Conservation (phyloP, 2,888 invertebrate genomes). For the Ophraella communa region DNA sequence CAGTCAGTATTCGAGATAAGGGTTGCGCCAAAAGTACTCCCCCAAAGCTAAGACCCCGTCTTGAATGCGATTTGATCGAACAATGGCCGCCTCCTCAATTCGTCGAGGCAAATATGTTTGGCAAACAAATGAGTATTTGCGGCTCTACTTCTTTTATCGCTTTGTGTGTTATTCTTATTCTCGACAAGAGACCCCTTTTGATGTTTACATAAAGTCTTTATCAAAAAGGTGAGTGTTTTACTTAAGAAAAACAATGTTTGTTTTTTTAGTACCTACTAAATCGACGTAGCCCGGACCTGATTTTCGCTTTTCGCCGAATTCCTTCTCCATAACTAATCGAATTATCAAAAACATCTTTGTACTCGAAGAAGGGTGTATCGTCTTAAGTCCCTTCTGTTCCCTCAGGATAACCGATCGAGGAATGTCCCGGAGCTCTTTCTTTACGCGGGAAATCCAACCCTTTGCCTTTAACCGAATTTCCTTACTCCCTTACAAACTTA, state of each 20-base stretch:
- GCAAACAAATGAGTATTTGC: conserved; percentile 18
- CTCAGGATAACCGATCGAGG: background rate
- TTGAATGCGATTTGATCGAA: background rate
- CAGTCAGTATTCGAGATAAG: background rate
- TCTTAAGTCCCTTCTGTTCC: background rate
- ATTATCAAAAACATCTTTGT: conserved; percentile 22
- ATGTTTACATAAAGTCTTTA: conserved; percentile 12
- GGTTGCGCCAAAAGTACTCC: conserved; percentile 2
- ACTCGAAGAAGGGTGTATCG: background rate
- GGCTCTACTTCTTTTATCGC: conserved; percentile 18
- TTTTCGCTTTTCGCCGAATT: background rate
- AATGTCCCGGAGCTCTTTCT: conserved; percentile 3
- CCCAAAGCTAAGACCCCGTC: background rate
- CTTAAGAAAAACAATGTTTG: background rate
- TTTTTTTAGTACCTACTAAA: no score
- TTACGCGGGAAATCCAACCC: conserved; percentile 17
- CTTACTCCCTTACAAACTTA: background rate
- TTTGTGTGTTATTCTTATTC: conserved; percentile 8
- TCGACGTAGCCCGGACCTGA: background rate
- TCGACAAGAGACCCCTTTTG: conserved; percentile 7
- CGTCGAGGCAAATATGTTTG: conserved; percentile 19
- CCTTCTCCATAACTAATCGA: conserved; percentile 17
- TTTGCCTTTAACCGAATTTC: conserved; percentile 3
- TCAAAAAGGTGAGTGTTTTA: conserved; percentile 5
- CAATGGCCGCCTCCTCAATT: conserved; percentile 14